Evolutionary conservation across 2,888 invertebrate genomes (phyloP).

Genomic region (Sturmia bella): DNA sequence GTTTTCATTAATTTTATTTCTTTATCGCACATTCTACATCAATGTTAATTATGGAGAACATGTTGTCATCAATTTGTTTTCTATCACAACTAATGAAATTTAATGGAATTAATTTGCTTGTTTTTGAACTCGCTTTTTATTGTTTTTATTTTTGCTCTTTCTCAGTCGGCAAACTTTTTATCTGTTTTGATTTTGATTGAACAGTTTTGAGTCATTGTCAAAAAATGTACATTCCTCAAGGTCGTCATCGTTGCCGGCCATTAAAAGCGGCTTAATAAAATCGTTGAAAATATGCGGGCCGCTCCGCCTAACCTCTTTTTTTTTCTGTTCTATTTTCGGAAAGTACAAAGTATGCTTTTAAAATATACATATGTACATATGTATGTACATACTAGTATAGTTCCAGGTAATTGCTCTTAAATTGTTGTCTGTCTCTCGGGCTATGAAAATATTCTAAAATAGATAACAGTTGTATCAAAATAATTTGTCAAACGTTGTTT

Average conservation of each 20-base stretch:
- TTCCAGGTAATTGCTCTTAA: not conserved
- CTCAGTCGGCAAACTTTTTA: too few species aligned
- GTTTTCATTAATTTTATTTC: slow-evolving; percentile 45
- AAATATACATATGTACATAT: too few species aligned
- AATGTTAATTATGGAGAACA: slow-evolving; percentile 62
- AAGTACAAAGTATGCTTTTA: not conserved
- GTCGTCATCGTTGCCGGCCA: not conserved
- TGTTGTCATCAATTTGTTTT: slow-evolving; percentile 65
- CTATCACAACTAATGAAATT: slow-evolving; percentile 57
- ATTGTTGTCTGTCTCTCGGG: too few species aligned
- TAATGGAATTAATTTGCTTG: slow-evolving; percentile 46
- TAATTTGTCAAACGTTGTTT: too few species aligned
- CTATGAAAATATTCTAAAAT: too few species aligned
- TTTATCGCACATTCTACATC: slow-evolving; percentile 56
- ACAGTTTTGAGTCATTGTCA: too few species aligned
- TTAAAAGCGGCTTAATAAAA: too few species aligned
- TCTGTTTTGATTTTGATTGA: too few species aligned
- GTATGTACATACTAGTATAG: too few species aligned
- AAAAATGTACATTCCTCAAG: not conserved
- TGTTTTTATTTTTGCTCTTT: not conserved
- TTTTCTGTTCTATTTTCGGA: not conserved
- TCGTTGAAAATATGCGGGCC: not conserved
- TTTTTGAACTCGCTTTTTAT: slow-evolving; percentile 13
- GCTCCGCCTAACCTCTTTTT: slow-evolving; percentile 14
- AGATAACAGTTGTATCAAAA: too few species aligned